Percentiles rank a stretch among this genome's conserved stretches.
phyloP scores from a whole-genome alignment of 2,113 vertebrate species.

The Cochlearius cochlearius region DNA sequence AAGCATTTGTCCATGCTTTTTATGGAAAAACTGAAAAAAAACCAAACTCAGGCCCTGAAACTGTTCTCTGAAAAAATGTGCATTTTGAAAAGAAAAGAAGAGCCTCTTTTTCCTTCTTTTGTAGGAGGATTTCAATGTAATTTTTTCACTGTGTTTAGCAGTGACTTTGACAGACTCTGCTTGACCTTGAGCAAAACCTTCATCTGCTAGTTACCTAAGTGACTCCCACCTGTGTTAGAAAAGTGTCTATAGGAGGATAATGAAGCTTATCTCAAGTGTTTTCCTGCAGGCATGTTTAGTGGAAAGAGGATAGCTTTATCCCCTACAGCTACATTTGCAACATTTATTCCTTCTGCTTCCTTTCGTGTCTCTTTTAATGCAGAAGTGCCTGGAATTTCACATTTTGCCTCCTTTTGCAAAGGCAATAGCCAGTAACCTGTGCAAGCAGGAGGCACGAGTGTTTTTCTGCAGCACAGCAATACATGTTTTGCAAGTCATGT shows the following conservation, averaged over 20 bases:
- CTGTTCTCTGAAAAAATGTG: not conserved
- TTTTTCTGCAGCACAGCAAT: not conserved
- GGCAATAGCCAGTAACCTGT: fast-evolving
- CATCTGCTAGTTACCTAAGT: not conserved
- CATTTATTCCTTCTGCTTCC: not conserved
- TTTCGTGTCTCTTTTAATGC: not conserved
- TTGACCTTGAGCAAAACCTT: slow-evolving; percentile 37
- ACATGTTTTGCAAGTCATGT: not conserved
- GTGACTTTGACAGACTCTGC: not conserved
- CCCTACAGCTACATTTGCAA: not conserved
- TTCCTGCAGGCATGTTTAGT: not conserved
- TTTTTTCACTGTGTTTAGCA: not conserved
- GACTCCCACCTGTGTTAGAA: slow-evolving; percentile 27
- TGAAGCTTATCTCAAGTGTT: slow-evolving; percentile 21
- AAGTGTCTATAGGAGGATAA: not conserved
- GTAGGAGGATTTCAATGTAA: not conserved
- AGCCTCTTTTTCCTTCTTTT: not conserved
- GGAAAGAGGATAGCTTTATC: not conserved
- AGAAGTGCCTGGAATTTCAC: not conserved
- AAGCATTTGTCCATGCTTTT: not conserved
- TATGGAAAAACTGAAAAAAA: not conserved
- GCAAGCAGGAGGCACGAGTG: not conserved
- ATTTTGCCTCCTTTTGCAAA: not conserved
- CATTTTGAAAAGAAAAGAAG: not conserved
- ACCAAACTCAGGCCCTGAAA: not conserved